phyloP scores from a whole-genome alignment of 1,140 invertebrate genomes.

The Luehdorfia chinensis region DNA sequence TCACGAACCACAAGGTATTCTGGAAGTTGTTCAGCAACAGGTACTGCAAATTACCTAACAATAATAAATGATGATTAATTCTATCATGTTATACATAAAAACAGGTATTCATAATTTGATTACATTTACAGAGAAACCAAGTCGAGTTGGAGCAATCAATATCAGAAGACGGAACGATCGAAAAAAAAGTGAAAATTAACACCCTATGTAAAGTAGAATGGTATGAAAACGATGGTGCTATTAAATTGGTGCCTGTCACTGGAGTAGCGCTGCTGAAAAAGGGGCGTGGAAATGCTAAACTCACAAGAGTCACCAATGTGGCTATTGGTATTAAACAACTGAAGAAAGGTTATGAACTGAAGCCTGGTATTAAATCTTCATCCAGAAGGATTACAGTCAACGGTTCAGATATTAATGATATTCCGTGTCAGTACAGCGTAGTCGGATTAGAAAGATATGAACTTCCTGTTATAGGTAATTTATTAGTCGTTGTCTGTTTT shows the following conservation, averaged over 20 bases:
- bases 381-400: conserved; percentile 79
- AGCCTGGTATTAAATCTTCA: conserved; percentile 80
- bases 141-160: conserved; percentile 69
- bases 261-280: conserved; percentile 79
- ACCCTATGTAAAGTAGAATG: conserved; percentile 82
- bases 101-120: no score
- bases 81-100: no score
- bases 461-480: conserved; percentile 84
- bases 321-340: conserved; percentile 78
- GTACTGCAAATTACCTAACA: conserved; percentile 50
- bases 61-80: not conserved
- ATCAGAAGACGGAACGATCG: conserved; percentile 72
- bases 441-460: conserved; percentile 83
- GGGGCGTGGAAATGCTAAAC: conserved; percentile 64
- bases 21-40: conserved; percentile 80
- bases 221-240: conserved; percentile 79
- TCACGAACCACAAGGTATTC: conserved; percentile 79
- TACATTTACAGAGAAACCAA: conserved; percentile 67
- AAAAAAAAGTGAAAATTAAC: conserved; percentile 81
- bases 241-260: conserved; percentile 77
- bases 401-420: conserved; percentile 79
- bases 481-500: conserved; percentile 2
- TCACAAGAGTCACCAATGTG: conserved; percentile 78
- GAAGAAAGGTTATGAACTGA: conserved; percentile 79
- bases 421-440: conserved; percentile 83